Evolutionary conservation across 2,888 invertebrate genomes (phyloP), one percentile per base, ranked within the genome.

Genomic region (Oscheius sp.): DNA sequence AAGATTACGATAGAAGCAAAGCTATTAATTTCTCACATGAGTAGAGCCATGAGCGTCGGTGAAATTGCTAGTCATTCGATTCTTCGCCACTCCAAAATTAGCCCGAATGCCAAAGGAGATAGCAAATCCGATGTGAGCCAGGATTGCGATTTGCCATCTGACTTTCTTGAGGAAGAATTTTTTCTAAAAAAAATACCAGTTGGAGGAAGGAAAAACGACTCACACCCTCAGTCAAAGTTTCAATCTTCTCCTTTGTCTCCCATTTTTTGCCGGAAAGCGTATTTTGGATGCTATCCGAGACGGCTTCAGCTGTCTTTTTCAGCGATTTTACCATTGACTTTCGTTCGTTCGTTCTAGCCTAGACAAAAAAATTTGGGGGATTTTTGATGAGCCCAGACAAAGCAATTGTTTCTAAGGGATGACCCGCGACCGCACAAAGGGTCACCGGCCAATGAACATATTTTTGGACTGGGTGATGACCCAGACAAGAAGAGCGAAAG

Each of bases 31-130:
- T 15, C 48, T 65, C 25, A 80, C 80, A 68, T 81, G 79, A 46
- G 74, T 58, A 27, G 63, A 34, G 20, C 80, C 81, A 42, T 73
- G 70, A n/a, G 76, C 71, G 48, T 81, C 81, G n/a, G 80, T 80
- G 52, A 76, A 80, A 66, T 81, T 79, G 67, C 86, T 85, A 31
- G 88, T 89, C 90, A 90, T 90, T 87, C 92, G 92, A 70, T 94
- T 91, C 88, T 96, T 95, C 45, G 97, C 96, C 12, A 77, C 94
- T 65, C 96, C 94, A 93, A 97, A 93, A 89, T 97, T 97, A 74
- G 57, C 87, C 65, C 46, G 88, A 87, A 69, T 88, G 78, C 76
- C 86, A 79, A 78, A 78, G 1, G 75, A 71, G 39, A 78, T 75
- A 15, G 75, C 75, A 50, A 78, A 78, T n/a, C 80, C 80, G 20